Evolutionary conservation across 2,113 vertebrate species (phyloP).

Genomic region (Barnardius zonarius): DNA sequence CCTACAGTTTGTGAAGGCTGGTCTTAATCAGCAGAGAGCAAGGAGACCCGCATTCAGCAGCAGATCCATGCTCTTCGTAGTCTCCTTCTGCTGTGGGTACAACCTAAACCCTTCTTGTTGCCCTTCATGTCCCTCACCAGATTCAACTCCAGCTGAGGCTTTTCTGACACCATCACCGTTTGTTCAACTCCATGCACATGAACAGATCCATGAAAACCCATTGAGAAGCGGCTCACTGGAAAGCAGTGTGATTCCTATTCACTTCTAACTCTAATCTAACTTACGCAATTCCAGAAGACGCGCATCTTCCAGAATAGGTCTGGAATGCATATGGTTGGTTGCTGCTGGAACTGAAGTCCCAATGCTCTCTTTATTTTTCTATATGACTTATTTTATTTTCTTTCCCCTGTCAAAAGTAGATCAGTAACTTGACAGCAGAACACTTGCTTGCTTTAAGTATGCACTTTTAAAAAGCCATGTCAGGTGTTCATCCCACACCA

Average conservation of each 20-base stretch:
- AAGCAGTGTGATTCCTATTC: background rate
- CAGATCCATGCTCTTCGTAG: background rate
- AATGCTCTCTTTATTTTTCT: background rate
- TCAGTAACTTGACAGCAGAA: background rate
- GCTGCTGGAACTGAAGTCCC: background rate
- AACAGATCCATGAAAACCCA: background rate
- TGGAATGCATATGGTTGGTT: background rate
- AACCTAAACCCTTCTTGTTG: background rate
- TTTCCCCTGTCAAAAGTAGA: background rate
- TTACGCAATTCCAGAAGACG: background rate
- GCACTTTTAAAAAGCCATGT: background rate
- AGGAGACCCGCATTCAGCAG: background rate
- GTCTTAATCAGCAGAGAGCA: background rate
- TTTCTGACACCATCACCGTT: background rate
- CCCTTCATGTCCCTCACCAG: background rate
- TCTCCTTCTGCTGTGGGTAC: background rate
- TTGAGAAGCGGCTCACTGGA: background rate
- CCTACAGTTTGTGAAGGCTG: rapidly evolving
- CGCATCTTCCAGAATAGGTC: background rate
- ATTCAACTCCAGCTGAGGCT: background rate
- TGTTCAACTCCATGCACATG: background rate
- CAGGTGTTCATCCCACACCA: background rate
- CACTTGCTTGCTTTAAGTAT: background rate
- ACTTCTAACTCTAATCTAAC: background rate
- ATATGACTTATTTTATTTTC: background rate